Percentiles rank a stretch among this genome's conserved stretches.
Evolutionary conservation across 2,888 invertebrate species (phyloP).

Genomic region (Mechanitis mazaeus): DNA sequence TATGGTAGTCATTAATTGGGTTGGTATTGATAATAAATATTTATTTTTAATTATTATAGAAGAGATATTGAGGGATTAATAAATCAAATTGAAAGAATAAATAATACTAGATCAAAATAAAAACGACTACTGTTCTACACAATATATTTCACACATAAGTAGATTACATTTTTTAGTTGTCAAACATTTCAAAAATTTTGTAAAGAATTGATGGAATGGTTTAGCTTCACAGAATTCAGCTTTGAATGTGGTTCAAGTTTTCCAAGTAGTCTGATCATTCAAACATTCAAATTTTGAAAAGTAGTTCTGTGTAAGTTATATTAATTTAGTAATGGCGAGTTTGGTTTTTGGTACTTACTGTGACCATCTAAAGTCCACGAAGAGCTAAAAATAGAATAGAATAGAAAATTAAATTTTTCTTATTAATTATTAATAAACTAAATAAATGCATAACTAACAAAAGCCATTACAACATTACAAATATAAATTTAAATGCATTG

Average conservation of each 20-base stretch:
- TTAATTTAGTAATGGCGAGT: too few species aligned
- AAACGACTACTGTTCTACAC: conserved; percentile 11
- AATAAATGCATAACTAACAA: too few species aligned
- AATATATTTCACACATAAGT: conserved; percentile 19
- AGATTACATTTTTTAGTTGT: too few species aligned
- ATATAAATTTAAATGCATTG: too few species aligned
- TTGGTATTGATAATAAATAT: conserved; percentile 16
- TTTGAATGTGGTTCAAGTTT: not conserved
- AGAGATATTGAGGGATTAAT: too few species aligned
- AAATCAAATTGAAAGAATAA: too few species aligned
- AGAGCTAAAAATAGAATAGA: conserved; percentile 47
- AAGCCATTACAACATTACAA: too few species aligned
- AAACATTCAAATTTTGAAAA: not conserved
- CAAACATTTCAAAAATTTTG: conserved; percentile 7
- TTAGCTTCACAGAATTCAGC: not conserved
- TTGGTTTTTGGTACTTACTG: conserved; percentile 22
- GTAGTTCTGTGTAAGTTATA: too few species aligned
- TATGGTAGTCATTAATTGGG: not conserved
- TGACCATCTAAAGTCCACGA: conserved; percentile 46
- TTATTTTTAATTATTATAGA: not conserved
- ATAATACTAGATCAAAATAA: too few species aligned
- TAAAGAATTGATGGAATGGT: conserved; percentile 24
- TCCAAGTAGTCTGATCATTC: not conserved
- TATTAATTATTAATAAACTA: too few species aligned
- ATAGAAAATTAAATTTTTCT: conserved; percentile 11